These are phyloP conservation scores for Venustaconcha ellipsiformis DNA, from an alignment of 1,140 invertebrate species.

Conservation along the genomic window DNA sequence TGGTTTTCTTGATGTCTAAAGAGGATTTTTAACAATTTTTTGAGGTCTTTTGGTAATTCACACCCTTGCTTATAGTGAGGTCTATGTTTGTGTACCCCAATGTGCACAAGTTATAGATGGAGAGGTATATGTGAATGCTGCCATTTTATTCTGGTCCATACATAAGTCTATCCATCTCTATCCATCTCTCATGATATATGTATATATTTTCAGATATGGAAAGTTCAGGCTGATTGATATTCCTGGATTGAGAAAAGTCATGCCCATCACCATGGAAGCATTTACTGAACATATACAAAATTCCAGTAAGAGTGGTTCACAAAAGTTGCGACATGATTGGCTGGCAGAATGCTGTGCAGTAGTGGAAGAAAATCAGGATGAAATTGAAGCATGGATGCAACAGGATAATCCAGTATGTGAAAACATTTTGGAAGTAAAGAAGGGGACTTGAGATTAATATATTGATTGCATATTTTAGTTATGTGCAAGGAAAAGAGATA, in stretches of 20 bases:
- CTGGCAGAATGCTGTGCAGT: constrained; percentile 80
- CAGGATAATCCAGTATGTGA: constrained; percentile 31
- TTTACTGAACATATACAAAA: constrained; percentile 58
- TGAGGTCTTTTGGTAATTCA: too few relatives aligned
- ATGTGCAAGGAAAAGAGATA: too few relatives aligned
- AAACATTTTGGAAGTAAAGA: background rate
- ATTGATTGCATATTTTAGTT: too few relatives aligned
- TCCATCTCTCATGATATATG: too few relatives aligned
- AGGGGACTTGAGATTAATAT: background rate
- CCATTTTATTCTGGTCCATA: too few relatives aligned
- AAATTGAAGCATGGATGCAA: constrained; percentile 77
- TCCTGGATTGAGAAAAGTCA: constrained; percentile 46
- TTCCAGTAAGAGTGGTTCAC: constrained; percentile 46
- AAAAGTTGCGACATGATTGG: constrained; percentile 69
- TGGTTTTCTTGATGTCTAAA: too few relatives aligned
- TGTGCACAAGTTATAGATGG: too few relatives aligned
- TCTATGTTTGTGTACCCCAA: too few relatives aligned
- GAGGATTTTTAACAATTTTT: too few relatives aligned
- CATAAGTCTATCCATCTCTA: too few relatives aligned
- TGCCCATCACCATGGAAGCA: constrained; percentile 65
- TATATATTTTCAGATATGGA: constrained; percentile 53
- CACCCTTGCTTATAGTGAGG: too few relatives aligned
- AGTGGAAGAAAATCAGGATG: constrained; percentile 74
- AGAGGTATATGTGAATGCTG: too few relatives aligned
- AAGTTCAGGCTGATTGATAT: constrained; percentile 62